Base-by-base conservation (phyloP, 2,888 invertebrate genomes). In the Teleogryllus oceanicus region DNA sequence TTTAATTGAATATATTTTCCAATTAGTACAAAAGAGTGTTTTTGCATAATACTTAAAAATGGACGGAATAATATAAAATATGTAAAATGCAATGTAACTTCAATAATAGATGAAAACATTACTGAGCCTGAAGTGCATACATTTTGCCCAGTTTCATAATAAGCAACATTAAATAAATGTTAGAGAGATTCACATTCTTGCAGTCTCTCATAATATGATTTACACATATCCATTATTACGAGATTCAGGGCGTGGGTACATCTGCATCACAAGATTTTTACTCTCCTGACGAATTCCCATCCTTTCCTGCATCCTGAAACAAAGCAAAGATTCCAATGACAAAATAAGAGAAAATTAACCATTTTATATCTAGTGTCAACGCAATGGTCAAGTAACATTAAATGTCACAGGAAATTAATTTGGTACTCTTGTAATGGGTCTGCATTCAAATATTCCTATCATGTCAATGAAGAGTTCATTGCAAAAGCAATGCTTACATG, bases 181-280 rank as follows among this genome's bases (percentile, higher is more conserved):
- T n/a, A 20, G 8, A 20, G 74, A 74, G n/a, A 74, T 74, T n/a
- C 20, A n/a, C n/a, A 74, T 74, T 20, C 76, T 50, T 78, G 18
- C 49, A 78, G 24, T 20, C 78, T 50, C 12, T 24, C 13, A 62
- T 18, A 62, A 62, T 62, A n/a, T 37, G 62, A 18, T 49, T 79
- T 62, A 82, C 20, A 82, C 81, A 76, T 80, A 82, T 51, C 84
- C 84, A 80, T 84, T 84, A 50, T 84, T 82, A 50, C 77, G 62
- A n/a, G 62, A 62, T 21, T 84, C 85, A 81, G 84, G 91, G 87
- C 94, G 90, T 83, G 91, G 92, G 85, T 96, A 94, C 95, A 96
- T 96, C 86, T 96, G 96, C 88, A 93, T 94, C 4, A 96, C 94
- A n/a, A 96, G 89, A 88, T 95, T 95, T 85, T 92, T 93, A 75